Conservation (phyloP, 2,797 vertebrate genomes). For the Intellagama lesueurii region DNA sequence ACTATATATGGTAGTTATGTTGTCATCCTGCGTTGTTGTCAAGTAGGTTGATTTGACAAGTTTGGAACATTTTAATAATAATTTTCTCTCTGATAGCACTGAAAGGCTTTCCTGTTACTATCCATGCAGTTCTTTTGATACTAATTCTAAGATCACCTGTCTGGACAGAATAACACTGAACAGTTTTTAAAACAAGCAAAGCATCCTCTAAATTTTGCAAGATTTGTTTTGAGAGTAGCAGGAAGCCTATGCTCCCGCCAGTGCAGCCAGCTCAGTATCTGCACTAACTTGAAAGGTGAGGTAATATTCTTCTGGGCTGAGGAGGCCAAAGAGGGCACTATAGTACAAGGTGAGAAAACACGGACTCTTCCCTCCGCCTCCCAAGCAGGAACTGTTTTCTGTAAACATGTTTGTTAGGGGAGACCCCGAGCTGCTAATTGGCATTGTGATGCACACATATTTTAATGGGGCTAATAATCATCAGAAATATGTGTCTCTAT, state of each 20-base stretch:
- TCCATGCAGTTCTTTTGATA: not conserved
- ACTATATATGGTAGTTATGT: not conserved
- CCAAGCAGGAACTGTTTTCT: constrained; percentile 36
- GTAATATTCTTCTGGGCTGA: constrained; percentile 41
- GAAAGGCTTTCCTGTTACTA: not conserved
- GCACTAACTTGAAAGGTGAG: constrained; percentile 34
- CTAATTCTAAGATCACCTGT: not conserved
- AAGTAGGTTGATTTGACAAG: not conserved
- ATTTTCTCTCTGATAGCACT: not conserved
- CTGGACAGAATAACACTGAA: not conserved
- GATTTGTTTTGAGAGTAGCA: constrained; percentile 24
- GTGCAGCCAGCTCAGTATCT: not conserved
- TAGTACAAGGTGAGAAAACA: constrained; percentile 51
- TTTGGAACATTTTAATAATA: constrained; percentile 2
- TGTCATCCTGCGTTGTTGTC: not conserved
- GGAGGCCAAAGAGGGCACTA: constrained; percentile 69
- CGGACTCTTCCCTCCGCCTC: not conserved
- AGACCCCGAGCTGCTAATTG: constrained; percentile 34
- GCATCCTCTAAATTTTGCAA: constrained; percentile 31
- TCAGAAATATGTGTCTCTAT: constrained; percentile 51
- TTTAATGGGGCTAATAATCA: constrained; percentile 64
- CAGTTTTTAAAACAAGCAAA: not conserved
- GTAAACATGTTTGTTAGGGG: constrained; percentile 54
- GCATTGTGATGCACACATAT: constrained; percentile 53
- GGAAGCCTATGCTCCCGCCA: not conserved